Conservation (phyloP, 2,113 vertebrate species). For the Psephotus haematonotus region DNA sequence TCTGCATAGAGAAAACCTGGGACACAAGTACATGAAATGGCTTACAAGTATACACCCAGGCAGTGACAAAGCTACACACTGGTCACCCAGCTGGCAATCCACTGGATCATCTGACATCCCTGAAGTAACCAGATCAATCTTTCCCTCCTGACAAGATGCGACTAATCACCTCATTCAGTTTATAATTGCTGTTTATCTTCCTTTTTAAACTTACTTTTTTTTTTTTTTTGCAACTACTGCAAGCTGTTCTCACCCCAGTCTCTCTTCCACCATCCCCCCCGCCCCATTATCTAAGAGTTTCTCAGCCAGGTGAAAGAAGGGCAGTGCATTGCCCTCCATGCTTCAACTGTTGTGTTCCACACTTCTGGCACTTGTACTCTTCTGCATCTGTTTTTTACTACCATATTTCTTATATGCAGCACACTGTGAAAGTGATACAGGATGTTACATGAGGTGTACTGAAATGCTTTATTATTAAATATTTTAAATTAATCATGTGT, state of each 20-base stretch:
- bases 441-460: conserved; percentile 25
- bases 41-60: not conserved
- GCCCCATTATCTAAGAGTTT: not conserved
- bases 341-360: not conserved
- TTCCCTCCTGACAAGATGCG: not conserved
- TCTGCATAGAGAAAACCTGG: not conserved
- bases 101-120: not conserved
- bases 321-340: rapidly evolving
- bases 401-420: not conserved
- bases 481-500: conserved; percentile 65
- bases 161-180: not conserved
- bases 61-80: not conserved
- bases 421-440: not conserved
- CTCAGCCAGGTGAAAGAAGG: not conserved
- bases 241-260: not conserved
- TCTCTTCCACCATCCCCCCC: not conserved
- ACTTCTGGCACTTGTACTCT: not conserved
- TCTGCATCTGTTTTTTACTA: not conserved
- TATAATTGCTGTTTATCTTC: not conserved
- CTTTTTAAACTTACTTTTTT: not conserved
- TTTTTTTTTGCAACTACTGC: not conserved
- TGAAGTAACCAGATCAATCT: not conserved
- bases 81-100: not conserved
- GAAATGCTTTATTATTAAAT: conserved; percentile 59
- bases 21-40: not conserved